Conservation (phyloP, 2,888 invertebrate species). For the Pollenia griseotomentosa region DNA sequence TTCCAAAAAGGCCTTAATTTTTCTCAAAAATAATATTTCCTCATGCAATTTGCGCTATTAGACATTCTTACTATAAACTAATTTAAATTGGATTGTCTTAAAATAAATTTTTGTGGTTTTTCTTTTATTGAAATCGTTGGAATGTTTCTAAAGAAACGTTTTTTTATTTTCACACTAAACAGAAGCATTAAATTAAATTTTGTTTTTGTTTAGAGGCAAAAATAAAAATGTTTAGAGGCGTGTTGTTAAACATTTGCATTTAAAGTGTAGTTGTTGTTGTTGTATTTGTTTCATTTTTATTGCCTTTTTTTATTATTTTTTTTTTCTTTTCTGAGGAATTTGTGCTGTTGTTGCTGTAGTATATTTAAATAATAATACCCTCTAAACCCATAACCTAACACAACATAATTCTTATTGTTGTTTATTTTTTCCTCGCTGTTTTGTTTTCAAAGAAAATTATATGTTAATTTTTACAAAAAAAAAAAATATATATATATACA, state of each 20-base stretch:
- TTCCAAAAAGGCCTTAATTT: neutral
- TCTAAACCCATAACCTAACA: constrained; percentile 68
- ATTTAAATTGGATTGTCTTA: constrained; percentile 17
- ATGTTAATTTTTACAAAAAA: neutral
- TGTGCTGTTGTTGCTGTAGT: constrained; percentile 27
- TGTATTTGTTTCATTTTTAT: constrained; percentile 48
- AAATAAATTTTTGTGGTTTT: constrained; percentile 3
- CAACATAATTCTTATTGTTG: constrained; percentile 49
- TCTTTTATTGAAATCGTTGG: neutral
- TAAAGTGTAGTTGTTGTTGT: constrained; percentile 34
- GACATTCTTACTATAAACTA: neutral
- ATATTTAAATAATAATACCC: constrained; percentile 51
- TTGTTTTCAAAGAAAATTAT: constrained; percentile 38
- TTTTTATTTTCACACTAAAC: constrained; percentile 21
- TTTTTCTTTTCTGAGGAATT: constrained; percentile 18
- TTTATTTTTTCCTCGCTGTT: constrained; percentile 13
- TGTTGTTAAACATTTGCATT: constrained; percentile 55
- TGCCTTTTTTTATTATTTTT: constrained; percentile 42
- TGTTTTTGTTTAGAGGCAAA: constrained; percentile 17
- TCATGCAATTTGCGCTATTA: neutral
- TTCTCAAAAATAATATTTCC: neutral
- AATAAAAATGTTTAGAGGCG: constrained; percentile 53
- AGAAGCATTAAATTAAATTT: constrained; percentile 47
- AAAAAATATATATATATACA: too few relatives aligned
- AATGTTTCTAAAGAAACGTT: constrained; percentile 35